Evolutionary conservation across 2,888 invertebrate genomes (phyloP).

Genomic region (Electrophaes corylata): DNA sequence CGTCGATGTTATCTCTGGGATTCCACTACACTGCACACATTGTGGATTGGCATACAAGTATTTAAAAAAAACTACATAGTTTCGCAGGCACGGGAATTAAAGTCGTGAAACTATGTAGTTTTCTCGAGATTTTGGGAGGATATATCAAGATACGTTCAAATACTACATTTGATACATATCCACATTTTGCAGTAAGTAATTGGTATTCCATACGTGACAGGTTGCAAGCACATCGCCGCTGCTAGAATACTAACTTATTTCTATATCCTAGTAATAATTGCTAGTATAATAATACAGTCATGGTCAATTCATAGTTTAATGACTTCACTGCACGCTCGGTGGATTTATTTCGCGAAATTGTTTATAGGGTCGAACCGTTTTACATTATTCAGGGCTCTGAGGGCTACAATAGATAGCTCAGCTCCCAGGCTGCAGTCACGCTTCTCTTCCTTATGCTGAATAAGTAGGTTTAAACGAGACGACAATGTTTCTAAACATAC

Average conservation of each 20-base stretch:
- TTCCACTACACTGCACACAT: slow-evolving; percentile 51
- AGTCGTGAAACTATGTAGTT: too few species aligned
- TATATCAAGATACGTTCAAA: too few species aligned
- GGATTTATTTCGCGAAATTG: slow-evolving; percentile 76
- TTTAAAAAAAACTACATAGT: too few species aligned
- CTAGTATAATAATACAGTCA: too few species aligned
- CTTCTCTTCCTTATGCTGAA: slow-evolving; percentile 52
- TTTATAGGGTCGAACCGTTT: slow-evolving; percentile 69
- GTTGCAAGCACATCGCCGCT: too few species aligned
- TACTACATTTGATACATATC: too few species aligned
- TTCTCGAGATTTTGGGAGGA: too few species aligned
- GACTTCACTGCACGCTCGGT: slow-evolving; percentile 46
- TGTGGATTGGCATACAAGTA: slow-evolving; percentile 45
- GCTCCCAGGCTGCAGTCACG: slow-evolving; percentile 72
- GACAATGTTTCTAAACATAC: slow-evolving; percentile 3
- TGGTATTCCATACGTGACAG: too few species aligned
- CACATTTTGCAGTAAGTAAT: too few species aligned
- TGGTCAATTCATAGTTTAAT: slow-evolving; percentile 45
- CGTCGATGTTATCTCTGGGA: slow-evolving; percentile 74
- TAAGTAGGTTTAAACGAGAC: slow-evolving; percentile 26
- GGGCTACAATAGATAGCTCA: slow-evolving; percentile 57
- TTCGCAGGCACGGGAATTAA: too few species aligned
- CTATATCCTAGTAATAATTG: too few species aligned
- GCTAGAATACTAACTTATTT: too few species aligned
- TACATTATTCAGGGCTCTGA: slow-evolving; percentile 69